Base-by-base conservation (phyloP, 2,888 invertebrate species). In the Leucozona laternaria region DNA sequence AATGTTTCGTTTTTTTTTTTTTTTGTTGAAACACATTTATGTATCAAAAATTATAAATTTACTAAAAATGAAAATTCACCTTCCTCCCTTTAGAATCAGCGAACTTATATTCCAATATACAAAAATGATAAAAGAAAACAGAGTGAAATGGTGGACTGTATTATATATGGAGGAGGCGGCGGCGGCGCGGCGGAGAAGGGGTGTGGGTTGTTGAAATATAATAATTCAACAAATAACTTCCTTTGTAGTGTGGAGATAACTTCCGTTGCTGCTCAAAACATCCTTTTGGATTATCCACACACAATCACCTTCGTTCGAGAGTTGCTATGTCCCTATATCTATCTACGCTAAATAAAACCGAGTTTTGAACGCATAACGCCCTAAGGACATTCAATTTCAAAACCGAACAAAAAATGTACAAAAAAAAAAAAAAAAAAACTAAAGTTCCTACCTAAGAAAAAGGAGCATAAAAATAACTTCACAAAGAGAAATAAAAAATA, bases 241-340 rank as follows among this genome's bases (percentile, higher is more conserved):
- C 86, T 86, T 86, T 86, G 85, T 85, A 85, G 77, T 85, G 85
- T 85, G 86, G 82, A 81, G 78, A 70, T 78, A 82, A 86, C 78
- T 82, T 86, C 86, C 86, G 86, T 66, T 82, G 82, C 81, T 71
- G 86, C 86, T 86, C 75, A 82, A 86, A 86, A 81, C 86, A 86
- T 86, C 86, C 86, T 86, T 79, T 86, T 81, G 78, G 86, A 86
- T 86, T 86, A 86, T 86, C 81, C 76, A 66, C 77, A 81, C 77
- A 86, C 81, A 81, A 85, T 80, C 84, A 72, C 71, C 80, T 66
- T 71, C 72, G 50, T 55, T n/a, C n/a, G 76, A 31, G 64, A 57
- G 57, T 25, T 3, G 25, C 3, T 25, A 25, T 2, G 8, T 28
- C 15, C n/a, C n/a, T n/a, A 2, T 43, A 48, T 3, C 57, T 45